Evolutionary conservation across 2,113 vertebrate genomes (phyloP), one percentile per base, ranked within the genome.

Genomic region (Chlamydotis undulata): DNA sequence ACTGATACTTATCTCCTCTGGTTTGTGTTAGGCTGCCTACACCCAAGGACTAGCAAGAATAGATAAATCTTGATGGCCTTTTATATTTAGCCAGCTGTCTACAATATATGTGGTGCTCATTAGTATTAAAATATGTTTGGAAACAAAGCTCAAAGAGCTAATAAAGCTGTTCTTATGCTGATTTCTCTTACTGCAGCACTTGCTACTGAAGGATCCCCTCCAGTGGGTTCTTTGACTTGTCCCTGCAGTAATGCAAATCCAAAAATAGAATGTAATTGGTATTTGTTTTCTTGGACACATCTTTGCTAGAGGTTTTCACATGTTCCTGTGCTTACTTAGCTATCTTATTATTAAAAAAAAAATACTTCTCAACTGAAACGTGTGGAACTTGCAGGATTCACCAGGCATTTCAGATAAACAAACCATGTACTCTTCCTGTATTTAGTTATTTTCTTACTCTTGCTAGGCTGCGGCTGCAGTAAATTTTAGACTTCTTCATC

Each of bases 1-100:
- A 63, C 93, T 96, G 97, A 96, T 97, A 83, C 81, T 95, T 97
- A 96, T 96, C 96, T 97, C 75, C 69, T 78, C 75, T 91, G 82
- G 68, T 91, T 90, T 73, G 84, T 2, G 12, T 95, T 90, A 59
- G 89, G 33, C 70, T 91, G 92, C 75, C 57, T 91, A 33, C 71
- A 88, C 37, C 59, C 18, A 6, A 75, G 45, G 37, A 82, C 75
- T 87, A 76, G 68, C 28, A 55, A 89, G 67, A 92, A 61, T 5
- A 63, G 77, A 89, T 80, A 76, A 76, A 92, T 93, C 86, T 69
- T 26, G 41, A 59, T 83, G 67, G 68, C 28, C 35, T 89, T 85
- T 88, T 82, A 65, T 79, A 70, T 92, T 91, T 92, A 86, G 37
- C 88, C 67, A 81, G 59, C 85, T 93, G 83, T 94, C 85, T 79